These are phyloP conservation scores for Heteropelma amictum DNA, from an alignment of 2,888 invertebrate genomes.

Conservation along the genomic window DNA sequence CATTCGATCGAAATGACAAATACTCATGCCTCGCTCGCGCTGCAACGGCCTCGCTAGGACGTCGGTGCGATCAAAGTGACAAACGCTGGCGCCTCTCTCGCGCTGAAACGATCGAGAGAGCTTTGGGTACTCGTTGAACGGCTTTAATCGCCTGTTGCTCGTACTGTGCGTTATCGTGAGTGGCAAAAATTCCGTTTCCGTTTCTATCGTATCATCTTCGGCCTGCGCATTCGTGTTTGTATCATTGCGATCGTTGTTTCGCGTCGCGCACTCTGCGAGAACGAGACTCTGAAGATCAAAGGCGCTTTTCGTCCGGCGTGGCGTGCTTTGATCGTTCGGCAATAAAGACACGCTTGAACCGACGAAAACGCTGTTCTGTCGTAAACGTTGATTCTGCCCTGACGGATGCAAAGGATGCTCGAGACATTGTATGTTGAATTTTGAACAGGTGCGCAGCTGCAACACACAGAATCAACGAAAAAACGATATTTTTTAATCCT, in stretches of 20 bases:
- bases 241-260: not conserved
- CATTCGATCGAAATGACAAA: constrained; percentile 68
- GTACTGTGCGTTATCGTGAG: constrained; percentile 21
- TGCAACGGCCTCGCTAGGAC: constrained; percentile 65
- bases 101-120: constrained; percentile 61
- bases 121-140: constrained; percentile 55
- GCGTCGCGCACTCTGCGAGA: constrained; percentile 77
- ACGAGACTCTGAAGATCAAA: constrained; percentile 89
- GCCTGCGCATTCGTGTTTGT: constrained; percentile 48
- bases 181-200: constrained; percentile 36
- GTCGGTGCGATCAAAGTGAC: constrained; percentile 67
- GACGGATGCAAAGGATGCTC: constrained; percentile 78
- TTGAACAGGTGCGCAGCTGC: constrained; percentile 85
- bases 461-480: constrained; percentile 67
- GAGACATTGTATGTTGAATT: constrained; percentile 84
- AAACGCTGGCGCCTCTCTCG: constrained; percentile 68
- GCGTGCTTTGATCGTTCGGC: constrained; percentile 81
- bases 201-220: not conserved
- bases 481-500: no score
- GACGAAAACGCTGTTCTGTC: constrained; percentile 93
- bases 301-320: constrained; percentile 89
- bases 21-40: constrained; percentile 67
- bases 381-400: constrained; percentile 77
- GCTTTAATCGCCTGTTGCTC: constrained; percentile 43
- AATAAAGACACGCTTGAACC: constrained; percentile 84